phyloP scores from a whole-genome alignment of 2,797 vertebrate genomes.

The Xiphophorus birchmanni region DNA sequence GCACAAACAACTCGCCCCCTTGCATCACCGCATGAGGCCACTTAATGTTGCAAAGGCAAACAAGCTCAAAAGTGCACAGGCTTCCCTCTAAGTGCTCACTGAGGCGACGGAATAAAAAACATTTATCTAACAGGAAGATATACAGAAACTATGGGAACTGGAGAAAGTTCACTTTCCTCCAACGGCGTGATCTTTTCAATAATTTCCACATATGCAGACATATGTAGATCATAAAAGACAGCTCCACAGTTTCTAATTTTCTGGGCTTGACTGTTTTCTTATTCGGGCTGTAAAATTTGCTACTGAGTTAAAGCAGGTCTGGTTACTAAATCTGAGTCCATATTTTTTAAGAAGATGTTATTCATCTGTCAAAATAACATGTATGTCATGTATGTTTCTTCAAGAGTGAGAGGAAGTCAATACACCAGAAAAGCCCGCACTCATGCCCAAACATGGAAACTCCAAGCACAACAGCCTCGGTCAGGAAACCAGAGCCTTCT shows the following conservation, averaged over 20 bases:
- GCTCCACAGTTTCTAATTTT: too few species aligned
- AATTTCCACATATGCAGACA: neutral
- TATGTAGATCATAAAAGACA: neutral
- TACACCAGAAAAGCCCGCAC: neutral
- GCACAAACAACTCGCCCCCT: slow-evolving; percentile 25
- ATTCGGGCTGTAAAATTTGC: neutral
- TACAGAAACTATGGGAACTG: slow-evolving; percentile 3
- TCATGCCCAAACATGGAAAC: neutral
- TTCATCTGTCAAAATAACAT: neutral
- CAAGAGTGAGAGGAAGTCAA: neutral
- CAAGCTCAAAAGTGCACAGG: slow-evolving; percentile 23
- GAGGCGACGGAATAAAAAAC: neutral
- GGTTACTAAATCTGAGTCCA: too few species aligned
- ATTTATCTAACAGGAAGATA: slow-evolving; percentile 12
- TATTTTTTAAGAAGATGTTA: too few species aligned
- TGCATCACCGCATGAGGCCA: slow-evolving; percentile 47
- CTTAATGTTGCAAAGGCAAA: slow-evolving; percentile 41
- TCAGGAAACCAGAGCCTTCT: neutral
- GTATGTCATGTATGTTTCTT: neutral
- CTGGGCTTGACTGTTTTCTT: neutral
- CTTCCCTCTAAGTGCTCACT: slow-evolving; percentile 2
- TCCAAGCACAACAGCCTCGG: neutral
- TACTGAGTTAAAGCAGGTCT: neutral
- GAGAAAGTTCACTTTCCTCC: neutral
- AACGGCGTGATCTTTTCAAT: neutral